These are phyloP conservation scores for Galemys pyrenaicus DNA, from an alignment of 2,113 vertebrate genomes.

Conservation along the genomic window DNA sequence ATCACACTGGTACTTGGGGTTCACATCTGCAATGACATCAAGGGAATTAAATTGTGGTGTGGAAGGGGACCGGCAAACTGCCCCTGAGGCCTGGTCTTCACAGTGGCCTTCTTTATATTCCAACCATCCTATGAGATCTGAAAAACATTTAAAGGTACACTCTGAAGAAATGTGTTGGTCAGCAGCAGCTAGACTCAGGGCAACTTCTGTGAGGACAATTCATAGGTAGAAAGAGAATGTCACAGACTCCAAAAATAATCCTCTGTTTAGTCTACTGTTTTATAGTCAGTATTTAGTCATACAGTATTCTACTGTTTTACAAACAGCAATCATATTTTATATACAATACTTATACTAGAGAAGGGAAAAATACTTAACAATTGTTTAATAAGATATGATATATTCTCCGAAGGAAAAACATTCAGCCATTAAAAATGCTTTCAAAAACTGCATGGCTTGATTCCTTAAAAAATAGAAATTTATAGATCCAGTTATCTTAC, in stretches of 20 bases:
- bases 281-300: neutral
- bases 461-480: neutral
- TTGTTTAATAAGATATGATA: neutral
- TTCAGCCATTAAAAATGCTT: neutral
- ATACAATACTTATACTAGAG: neutral
- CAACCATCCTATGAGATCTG: slow-evolving; percentile 91
- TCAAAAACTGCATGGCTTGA: neutral
- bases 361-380: neutral
- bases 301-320: neutral
- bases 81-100: slow-evolving; percentile 85
- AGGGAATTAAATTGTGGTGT: slow-evolving; percentile 87
- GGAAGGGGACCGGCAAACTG: slow-evolving; percentile 85
- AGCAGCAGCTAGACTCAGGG: neutral
- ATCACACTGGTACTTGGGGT: slow-evolving; percentile 92
- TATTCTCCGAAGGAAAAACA: slow-evolving; percentile 2
- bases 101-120: slow-evolving; percentile 88
- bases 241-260: neutral
- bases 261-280: neutral
- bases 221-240: neutral
- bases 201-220: slow-evolving; percentile 44
- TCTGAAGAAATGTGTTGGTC: slow-evolving; percentile 46
- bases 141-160: slow-evolving; percentile 80
- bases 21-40: slow-evolving; percentile 88
- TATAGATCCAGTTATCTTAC: neutral
- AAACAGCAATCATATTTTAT: neutral